phyloP scores from a whole-genome alignment of 1,140 invertebrate genomes.

The Megathymus violae region DNA sequence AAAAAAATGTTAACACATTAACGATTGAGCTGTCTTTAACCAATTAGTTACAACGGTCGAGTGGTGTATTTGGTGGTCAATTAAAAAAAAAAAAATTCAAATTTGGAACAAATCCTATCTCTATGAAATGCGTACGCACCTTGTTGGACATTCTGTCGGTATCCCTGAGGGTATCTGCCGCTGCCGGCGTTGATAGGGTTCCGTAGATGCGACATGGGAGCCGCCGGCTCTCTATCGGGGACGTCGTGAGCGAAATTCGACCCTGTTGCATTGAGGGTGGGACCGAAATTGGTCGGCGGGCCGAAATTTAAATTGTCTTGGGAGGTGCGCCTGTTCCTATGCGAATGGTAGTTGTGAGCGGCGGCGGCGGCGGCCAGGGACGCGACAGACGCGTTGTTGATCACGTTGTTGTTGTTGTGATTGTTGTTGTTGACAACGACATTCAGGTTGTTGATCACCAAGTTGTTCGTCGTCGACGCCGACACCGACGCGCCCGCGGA shows the following conservation, averaged over 20 bases:
- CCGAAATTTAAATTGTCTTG: slow-evolving; percentile 76
- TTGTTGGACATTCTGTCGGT: slow-evolving; percentile 81
- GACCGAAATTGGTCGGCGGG: slow-evolving; percentile 72
- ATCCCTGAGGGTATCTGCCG: slow-evolving; percentile 72
- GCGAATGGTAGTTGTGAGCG: slow-evolving; percentile 75
- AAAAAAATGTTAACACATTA: slow-evolving; percentile 55
- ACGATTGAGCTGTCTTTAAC: slow-evolving; percentile 76
- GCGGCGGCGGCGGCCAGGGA: slow-evolving; percentile 79
- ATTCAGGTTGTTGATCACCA: slow-evolving; percentile 82
- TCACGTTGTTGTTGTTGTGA: slow-evolving; percentile 83
- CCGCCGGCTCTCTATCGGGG: slow-evolving; percentile 68
- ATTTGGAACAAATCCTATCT: slow-evolving; percentile 74
- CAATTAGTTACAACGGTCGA: slow-evolving; percentile 70
- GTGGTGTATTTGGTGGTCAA: slow-evolving; percentile 72
- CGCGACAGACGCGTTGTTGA: slow-evolving; percentile 81
- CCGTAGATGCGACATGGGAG: slow-evolving; percentile 79
- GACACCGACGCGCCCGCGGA: slow-evolving; percentile 75
- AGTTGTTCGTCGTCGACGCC: slow-evolving; percentile 82
- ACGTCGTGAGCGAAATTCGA: slow-evolving; percentile 73
- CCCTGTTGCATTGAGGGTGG: slow-evolving; percentile 71
- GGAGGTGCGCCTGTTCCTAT: slow-evolving; percentile 77
- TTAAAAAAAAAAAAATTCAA: slow-evolving; percentile 28
- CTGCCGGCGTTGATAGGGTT: slow-evolving; percentile 74
- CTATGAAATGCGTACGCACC: slow-evolving; percentile 76
- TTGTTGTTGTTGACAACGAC: slow-evolving; percentile 84